Conservation (phyloP, 2,888 invertebrate species). For the Tetropium fuscum region DNA sequence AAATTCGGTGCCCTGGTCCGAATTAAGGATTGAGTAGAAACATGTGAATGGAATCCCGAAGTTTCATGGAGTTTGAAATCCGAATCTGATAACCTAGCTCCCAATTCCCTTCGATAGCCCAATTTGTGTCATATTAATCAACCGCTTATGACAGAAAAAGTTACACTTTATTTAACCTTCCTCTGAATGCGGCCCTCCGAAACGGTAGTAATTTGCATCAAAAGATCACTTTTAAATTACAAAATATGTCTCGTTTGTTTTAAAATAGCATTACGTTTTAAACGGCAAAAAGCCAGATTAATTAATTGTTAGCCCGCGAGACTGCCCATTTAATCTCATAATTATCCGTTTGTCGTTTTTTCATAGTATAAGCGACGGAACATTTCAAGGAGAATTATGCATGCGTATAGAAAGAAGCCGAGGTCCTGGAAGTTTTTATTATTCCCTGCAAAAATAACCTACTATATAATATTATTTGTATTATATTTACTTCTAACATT, state of each 20-base stretch:
- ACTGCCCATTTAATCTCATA: slow-evolving; percentile 35
- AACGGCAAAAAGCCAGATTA: slow-evolving; percentile 39
- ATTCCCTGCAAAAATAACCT: too few species aligned
- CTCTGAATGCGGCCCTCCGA: background rate
- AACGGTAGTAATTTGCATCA: slow-evolving; percentile 4
- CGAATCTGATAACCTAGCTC: too few species aligned
- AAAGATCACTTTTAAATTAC: slow-evolving; percentile 13
- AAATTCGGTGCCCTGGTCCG: too few species aligned
- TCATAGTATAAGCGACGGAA: slow-evolving; percentile 4
- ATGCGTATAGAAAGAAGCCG: background rate
- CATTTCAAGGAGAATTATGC: background rate
- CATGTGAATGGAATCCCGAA: too few species aligned
- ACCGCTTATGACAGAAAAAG: slow-evolving; percentile 4
- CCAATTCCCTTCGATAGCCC: background rate
- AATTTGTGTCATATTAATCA: background rate
- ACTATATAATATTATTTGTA: too few species aligned
- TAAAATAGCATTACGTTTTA: slow-evolving; percentile 39
- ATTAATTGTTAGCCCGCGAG: slow-evolving; percentile 36
- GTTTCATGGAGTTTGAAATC: too few species aligned
- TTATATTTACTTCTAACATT: too few species aligned
- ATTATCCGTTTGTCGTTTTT: slow-evolving; percentile 34
- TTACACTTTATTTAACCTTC: slow-evolving; percentile 10
- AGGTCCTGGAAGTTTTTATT: background rate
- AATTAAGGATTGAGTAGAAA: too few species aligned
- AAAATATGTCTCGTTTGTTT: slow-evolving; percentile 22